A percentile compares a stretch with the other conserved stretches of the same genome.
Evolutionary conservation across 2,113 vertebrate species (phyloP).

Genomic region (Xiphorhynchus elegans): DNA sequence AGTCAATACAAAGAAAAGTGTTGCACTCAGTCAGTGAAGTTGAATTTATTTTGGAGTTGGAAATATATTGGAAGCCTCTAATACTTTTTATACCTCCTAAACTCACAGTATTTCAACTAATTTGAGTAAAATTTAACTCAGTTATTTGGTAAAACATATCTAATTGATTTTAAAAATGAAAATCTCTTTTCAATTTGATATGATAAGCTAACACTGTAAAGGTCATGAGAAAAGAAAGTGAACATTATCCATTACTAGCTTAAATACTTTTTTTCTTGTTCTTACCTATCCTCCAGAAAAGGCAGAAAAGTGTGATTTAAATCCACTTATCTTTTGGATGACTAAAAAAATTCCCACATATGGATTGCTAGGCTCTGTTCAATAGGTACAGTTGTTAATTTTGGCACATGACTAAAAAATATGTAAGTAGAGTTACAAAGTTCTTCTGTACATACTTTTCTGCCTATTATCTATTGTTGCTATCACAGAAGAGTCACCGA

Average conservation of each 20-base stretch:
- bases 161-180: neutral
- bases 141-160: neutral
- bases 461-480: neutral
- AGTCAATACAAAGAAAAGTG: neutral
- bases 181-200: neutral
- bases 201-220: neutral
- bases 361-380: neutral
- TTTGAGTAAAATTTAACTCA: neutral
- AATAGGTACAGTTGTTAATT: neutral
- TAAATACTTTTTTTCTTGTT: neutral
- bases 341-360: neutral
- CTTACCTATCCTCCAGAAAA: neutral
- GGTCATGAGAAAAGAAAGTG: neutral
- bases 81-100: neutral
- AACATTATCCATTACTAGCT: neutral
- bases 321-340: neutral
- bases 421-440: rapidly evolving
- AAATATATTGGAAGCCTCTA: neutral
- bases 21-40: neutral
- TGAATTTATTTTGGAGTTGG: neutral
- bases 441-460: neutral
- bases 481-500: neutral
- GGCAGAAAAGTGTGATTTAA: neutral
- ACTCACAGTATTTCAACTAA: neutral
- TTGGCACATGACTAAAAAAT: neutral